Evolutionary conservation across 2,797 vertebrate genomes (phyloP).

Genomic region (Euphonia xanthogaster): DNA sequence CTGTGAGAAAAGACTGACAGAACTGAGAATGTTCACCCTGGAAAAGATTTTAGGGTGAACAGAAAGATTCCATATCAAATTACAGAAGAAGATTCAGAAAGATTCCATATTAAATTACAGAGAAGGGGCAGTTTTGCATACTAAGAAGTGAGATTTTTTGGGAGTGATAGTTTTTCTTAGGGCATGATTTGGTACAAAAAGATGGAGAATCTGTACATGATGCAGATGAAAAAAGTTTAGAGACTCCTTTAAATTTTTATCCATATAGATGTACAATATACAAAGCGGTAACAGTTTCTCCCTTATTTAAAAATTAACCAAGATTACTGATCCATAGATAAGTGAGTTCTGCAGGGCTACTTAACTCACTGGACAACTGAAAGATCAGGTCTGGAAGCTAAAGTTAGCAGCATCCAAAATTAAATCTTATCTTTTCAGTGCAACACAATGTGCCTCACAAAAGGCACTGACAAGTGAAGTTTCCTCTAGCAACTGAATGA

Average conservation of each 20-base stretch:
- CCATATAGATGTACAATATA: not conserved
- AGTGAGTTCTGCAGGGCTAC: not conserved
- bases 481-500: not conserved
- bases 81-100: no score
- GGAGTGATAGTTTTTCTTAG: not conserved
- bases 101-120: not conserved
- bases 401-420: not conserved
- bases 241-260: not conserved
- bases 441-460: not conserved
- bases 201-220: not conserved
- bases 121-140: not conserved
- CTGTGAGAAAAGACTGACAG: not conserved
- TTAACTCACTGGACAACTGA: not conserved
- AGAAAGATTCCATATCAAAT: not conserved
- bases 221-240: not conserved
- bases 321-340: not conserved
- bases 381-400: not conserved
- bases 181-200: not conserved
- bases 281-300: accelerated
- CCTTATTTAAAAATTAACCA: not conserved
- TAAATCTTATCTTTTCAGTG: not conserved
- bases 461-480: not conserved
- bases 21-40: not conserved
- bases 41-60: not conserved
- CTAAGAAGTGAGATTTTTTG: not conserved